phyloP scores from a whole-genome alignment of 2,113 vertebrate species.

The Ornithorhynchus anatinus region DNA sequence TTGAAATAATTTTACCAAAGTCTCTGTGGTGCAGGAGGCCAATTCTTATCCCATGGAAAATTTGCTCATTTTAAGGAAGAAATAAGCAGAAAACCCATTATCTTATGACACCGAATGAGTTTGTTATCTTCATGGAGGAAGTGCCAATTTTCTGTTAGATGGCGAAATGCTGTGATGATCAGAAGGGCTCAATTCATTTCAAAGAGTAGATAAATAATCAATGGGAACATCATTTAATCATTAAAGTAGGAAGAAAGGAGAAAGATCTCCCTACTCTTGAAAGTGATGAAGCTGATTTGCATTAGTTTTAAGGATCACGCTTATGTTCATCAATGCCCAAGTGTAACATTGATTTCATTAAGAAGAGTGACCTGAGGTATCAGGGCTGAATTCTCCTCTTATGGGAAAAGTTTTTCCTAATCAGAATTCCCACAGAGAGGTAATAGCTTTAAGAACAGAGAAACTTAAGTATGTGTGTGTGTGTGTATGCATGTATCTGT shows the following conservation, averaged over 20 bases:
- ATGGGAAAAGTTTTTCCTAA: too few relatives aligned
- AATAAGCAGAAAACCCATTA: conserved; percentile 67
- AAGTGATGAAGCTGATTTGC: conserved; percentile 2
- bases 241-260: conserved; percentile 35
- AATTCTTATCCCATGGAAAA: conserved; percentile 47
- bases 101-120: conserved; percentile 60
- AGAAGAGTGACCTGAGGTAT: too few relatives aligned
- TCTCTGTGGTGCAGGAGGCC: not conserved
- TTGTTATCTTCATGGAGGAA: conserved; percentile 66
- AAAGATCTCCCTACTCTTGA: not conserved
- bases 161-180: conserved; percentile 66
- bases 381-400: too few relatives aligned
- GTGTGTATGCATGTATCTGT: too few relatives aligned
- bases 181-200: conserved; percentile 65
- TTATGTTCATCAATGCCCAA: too few relatives aligned
- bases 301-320: too few relatives aligned
- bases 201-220: conserved; percentile 70
- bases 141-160: conserved; percentile 64
- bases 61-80: conserved; percentile 65
- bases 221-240: conserved; percentile 66
- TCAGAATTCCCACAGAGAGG: too few relatives aligned
- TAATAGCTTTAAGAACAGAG: too few relatives aligned
- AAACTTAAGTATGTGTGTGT: too few relatives aligned
- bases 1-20: not conserved
- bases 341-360: too few relatives aligned